Evolutionary conservation across 2,888 invertebrate species (phyloP).

Genomic region (Frankliniella fusca): DNA sequence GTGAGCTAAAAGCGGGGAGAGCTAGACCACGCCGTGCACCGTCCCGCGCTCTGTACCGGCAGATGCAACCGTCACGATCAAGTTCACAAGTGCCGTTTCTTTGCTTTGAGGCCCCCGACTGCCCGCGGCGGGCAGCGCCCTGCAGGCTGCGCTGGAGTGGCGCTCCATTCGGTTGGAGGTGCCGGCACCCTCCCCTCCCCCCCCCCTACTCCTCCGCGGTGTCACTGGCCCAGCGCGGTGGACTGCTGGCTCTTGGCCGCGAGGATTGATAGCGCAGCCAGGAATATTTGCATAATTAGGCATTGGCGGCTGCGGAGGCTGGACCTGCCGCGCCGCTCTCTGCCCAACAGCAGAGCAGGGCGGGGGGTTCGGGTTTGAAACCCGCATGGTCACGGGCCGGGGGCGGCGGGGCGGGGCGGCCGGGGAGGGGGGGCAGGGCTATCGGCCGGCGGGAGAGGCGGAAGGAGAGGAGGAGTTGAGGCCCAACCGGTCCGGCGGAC

Average conservation of each 20-base stretch:
- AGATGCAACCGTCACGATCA: not conserved
- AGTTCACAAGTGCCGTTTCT: conserved; percentile 5
- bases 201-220: not conserved
- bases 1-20: too few species aligned
- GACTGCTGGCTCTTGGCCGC: not conserved
- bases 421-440: not conserved
- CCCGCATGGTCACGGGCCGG: not conserved
- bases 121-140: too few species aligned
- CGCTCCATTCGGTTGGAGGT: too few species aligned
- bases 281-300: not conserved
- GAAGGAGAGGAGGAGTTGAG: too few species aligned
- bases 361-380: not conserved
- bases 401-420: not conserved
- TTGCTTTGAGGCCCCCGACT: not conserved
- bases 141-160: too few species aligned
- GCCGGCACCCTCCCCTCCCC: too few species aligned
- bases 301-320: not conserved
- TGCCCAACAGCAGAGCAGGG: not conserved
- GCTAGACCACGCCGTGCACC: too few species aligned
- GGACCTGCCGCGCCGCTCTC: not conserved
- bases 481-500: too few species aligned
- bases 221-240: not conserved
- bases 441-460: not conserved
- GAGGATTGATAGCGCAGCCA: not conserved
- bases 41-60: too few species aligned